A percentile compares a stretch with the other conserved stretches of the same genome.
phyloP scores from a whole-genome alignment of 2,113 vertebrate genomes.

The Prietella phreatophila region DNA sequence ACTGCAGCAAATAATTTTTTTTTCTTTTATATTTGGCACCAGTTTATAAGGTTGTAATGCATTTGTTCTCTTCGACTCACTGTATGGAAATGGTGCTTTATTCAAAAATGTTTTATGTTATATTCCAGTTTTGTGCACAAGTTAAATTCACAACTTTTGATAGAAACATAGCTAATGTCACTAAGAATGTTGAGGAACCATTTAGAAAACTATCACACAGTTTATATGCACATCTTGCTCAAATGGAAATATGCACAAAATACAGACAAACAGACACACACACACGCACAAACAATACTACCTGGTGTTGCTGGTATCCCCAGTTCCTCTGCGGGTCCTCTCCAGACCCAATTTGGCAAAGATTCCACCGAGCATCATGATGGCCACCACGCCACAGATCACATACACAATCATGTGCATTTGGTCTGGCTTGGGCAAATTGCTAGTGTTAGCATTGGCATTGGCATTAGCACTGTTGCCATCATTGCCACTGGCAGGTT shows the following conservation, averaged over 20 bases:
- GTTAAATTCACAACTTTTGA: too few species aligned
- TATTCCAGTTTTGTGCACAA: too few species aligned
- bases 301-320: constrained; percentile 88
- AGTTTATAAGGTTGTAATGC: too few species aligned
- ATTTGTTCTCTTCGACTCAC: too few species aligned
- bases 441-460: neutral
- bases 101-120: too few species aligned
- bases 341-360: constrained; percentile 90
- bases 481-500: constrained; percentile 77
- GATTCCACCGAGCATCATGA: constrained; percentile 91
- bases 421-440: constrained; percentile 76
- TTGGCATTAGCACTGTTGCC: constrained; percentile 35
- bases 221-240: neutral
- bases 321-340: constrained; percentile 81
- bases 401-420: constrained; percentile 95
- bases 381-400: constrained; percentile 90
- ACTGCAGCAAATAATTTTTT: too few species aligned
- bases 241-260: neutral
- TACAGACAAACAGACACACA: neutral
- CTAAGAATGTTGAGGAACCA: neutral
- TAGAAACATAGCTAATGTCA: neutral
- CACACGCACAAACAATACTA: constrained; percentile 60
- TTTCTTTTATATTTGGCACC: too few species aligned
- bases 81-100: too few species aligned
- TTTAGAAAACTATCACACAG: neutral